Evolutionary conservation across 2,113 vertebrate genomes (phyloP).

Genomic region (Cricetomys ansorgei): DNA sequence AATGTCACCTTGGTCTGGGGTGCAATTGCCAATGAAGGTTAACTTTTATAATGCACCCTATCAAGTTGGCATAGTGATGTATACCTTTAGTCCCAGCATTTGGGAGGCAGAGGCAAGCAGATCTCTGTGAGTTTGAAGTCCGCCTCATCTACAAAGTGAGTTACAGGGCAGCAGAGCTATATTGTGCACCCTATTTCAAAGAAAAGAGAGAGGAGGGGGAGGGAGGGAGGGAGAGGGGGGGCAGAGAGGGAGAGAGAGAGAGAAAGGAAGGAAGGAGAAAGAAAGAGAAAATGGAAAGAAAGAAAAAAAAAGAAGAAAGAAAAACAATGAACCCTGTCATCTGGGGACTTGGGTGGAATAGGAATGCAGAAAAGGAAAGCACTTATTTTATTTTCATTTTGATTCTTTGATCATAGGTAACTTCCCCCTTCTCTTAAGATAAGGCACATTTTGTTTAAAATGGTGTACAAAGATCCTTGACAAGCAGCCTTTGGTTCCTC

Average conservation of each 20-base stretch:
- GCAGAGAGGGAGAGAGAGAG: neutral
- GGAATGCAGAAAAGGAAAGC: neutral
- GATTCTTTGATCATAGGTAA: neutral
- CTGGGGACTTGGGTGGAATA: neutral
- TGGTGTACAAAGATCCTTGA: neutral
- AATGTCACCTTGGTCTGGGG: neutral
- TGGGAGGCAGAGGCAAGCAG: neutral
- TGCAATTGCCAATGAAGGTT: neutral
- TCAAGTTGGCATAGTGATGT: neutral
- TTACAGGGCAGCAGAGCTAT: neutral
- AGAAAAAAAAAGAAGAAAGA: neutral
- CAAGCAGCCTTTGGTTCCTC: neutral
- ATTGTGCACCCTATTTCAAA: neutral
- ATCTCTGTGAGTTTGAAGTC: neutral
- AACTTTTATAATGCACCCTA: neutral
- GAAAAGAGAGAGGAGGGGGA: rapidly evolving
- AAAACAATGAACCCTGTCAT: neutral
- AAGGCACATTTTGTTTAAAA: neutral
- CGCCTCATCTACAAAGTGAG: neutral
- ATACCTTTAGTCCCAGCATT: neutral
- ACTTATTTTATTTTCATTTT: too few relatives aligned
- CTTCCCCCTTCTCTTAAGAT: neutral
- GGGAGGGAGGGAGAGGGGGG: neutral
- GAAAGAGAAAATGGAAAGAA: neutral
- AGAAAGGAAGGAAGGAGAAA: rapidly evolving